Evolutionary conservation across 2,113 vertebrate species (phyloP).

Genomic region (Saguinus imperator): DNA sequence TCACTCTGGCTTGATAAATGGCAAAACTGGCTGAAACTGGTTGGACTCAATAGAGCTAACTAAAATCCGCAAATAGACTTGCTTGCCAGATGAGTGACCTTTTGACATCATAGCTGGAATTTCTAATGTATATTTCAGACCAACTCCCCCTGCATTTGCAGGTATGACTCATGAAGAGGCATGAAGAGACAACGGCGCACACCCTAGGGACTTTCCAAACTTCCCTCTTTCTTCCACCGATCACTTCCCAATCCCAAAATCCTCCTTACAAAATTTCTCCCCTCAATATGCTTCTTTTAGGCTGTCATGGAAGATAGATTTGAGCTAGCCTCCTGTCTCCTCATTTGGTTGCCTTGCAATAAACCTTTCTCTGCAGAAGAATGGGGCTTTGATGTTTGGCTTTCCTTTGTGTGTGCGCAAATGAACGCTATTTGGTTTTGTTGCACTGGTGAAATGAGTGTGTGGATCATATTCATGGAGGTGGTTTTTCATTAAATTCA

Average conservation of each 20-base stretch:
- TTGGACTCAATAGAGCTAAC: background rate
- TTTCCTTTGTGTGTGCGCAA: background rate
- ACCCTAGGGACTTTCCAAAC: background rate
- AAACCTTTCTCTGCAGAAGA: background rate
- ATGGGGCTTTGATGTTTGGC: background rate
- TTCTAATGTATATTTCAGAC: background rate
- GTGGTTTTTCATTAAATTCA: background rate
- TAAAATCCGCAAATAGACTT: background rate
- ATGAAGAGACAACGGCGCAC: background rate
- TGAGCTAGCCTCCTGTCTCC: background rate
- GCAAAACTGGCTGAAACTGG: background rate
- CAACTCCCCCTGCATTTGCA: background rate
- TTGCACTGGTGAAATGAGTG: constrained; percentile 16
- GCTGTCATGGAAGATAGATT: background rate
- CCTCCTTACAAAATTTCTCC: background rate
- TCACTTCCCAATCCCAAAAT: background rate
- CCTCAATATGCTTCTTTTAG: background rate
- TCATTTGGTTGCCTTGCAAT: background rate
- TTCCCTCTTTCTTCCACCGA: background rate
- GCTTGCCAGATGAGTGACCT: no score
- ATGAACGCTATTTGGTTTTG: background rate
- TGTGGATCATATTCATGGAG: constrained; percentile 63
- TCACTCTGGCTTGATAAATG: no score
- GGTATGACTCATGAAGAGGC: background rate
- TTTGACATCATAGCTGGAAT: background rate